Base-by-base conservation (phyloP, 2,797 vertebrate species). In the Xiphophorus birchmanni region DNA sequence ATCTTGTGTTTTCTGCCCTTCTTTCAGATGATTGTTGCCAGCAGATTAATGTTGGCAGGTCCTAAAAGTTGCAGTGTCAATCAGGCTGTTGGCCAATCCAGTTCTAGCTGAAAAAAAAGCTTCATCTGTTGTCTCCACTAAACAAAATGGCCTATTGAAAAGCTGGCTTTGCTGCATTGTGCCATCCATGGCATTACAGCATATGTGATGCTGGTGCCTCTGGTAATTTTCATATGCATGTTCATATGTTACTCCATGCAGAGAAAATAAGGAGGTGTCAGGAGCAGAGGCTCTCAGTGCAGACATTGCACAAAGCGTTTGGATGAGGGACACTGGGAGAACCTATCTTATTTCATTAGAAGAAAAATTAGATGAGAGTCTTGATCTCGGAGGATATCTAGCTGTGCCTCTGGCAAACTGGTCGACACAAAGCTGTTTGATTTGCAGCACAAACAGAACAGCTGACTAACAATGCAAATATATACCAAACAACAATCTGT, bases 281-380 rank as follows among this genome's bases (percentile, higher is more conserved):
- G 92, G 85, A 95, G 92, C 91, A 84, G 92, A 91, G 93, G 90
- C 86, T 96, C 94, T 95, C 94, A 81, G 88, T 90, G 95, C 94
- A 95, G 91, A 96, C 95, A 96, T 95, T 96, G 95, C 95, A 94
- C 91, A 90, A 94, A 96, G 95, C 94, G 81, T 94, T 91, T 89
- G 88, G 94, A 95, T 96, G 89, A 93, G 95, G 93, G 95, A 95
- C 90, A 92, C 83, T 92, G 92, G 92, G 95, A 96, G 93, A 87
- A 90, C 89, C 93, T 95, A 92, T 95, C 97, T 96, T 96, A 97
- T 97, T 97, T 97, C 96, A 97, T 97, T 98, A 97, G 96, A 96
- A 92, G 95, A 93, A 95, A 96, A 97, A 97, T 97, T 96, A 96
- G 97, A 97, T 98, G 96, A 96, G 97, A 97, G 96, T 97, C 97